Evolutionary conservation across 2,797 vertebrate genomes (phyloP).

Genomic region (Delichon dasypus): DNA sequence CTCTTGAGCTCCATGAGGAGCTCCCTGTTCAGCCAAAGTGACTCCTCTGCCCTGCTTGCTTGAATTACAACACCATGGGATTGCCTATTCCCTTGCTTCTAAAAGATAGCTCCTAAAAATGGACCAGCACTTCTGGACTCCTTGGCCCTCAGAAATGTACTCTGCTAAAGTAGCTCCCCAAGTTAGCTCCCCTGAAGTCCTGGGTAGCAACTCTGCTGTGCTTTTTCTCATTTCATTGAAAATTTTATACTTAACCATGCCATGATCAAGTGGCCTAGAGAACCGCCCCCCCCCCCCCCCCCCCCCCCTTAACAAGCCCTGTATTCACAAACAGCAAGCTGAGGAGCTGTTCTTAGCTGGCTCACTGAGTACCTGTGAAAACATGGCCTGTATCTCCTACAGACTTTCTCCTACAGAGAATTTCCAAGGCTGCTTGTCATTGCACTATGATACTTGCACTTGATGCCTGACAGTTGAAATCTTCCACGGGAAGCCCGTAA

Average conservation of each 20-base stretch:
- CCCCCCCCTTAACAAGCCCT: too few relatives aligned
- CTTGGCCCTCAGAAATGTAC: neutral
- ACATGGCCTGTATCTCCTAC: neutral
- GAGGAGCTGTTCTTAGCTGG: neutral
- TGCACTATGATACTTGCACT: neutral
- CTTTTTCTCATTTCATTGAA: neutral
- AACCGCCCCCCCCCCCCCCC: neutral
- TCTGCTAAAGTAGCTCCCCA: rapidly evolving
- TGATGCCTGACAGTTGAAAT: neutral
- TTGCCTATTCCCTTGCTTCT: neutral
- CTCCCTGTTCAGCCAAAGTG: neutral
- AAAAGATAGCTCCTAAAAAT: neutral
- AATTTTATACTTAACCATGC: neutral
- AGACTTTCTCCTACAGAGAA: neutral
- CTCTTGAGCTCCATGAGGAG: neutral
- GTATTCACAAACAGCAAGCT: neutral
- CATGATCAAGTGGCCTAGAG: neutral
- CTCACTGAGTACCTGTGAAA: neutral
- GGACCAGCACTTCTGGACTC: neutral
- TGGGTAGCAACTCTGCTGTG: neutral
- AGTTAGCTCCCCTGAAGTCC: neutral
- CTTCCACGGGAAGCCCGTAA: neutral
- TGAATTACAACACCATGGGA: neutral
- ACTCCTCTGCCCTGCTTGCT: rapidly evolving
- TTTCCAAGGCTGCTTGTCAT: neutral